Percentiles rank a stretch among this genome's conserved stretches.
Evolutionary conservation across 1,140 invertebrate genomes (phyloP).

Genomic region (Archivesica marissinica): DNA sequence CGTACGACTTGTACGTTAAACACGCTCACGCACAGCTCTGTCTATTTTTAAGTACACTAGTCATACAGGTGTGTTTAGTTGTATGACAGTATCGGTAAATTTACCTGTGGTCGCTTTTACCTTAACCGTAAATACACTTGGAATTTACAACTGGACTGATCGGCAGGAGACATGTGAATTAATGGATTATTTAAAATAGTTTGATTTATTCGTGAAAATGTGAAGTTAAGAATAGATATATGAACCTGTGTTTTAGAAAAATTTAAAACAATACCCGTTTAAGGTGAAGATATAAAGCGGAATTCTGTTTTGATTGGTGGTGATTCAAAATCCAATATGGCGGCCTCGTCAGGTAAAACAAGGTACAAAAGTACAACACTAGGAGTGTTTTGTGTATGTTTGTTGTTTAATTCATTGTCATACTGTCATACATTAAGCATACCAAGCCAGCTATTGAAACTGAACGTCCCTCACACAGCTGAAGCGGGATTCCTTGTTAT

Average conservation of each 20-base stretch:
- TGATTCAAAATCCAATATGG: constrained; percentile 60
- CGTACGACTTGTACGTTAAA: background rate
- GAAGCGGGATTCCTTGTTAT: constrained; percentile 11
- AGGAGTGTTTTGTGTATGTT: background rate
- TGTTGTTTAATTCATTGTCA: background rate
- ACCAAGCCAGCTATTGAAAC: background rate
- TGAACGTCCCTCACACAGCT: constrained; percentile 16
- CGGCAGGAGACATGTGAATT: background rate
- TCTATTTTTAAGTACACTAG: constrained; percentile 19
- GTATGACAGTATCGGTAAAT: constrained; percentile 1
- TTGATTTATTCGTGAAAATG: background rate
- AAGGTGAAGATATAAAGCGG: background rate
- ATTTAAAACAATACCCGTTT: background rate
- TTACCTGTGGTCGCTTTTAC: constrained; percentile 18
- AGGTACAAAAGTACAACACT: constrained; percentile 13
- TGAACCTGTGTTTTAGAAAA: background rate
- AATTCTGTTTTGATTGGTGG: constrained; percentile 34
- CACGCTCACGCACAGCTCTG: background rate
- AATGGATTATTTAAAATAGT: background rate
- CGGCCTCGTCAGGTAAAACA: constrained; percentile 42
- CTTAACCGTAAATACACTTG: background rate
- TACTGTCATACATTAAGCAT: background rate
- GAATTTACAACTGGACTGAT: constrained; percentile 29
- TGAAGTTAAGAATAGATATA: background rate
- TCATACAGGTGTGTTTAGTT: constrained; percentile 41